Conservation (phyloP, 1,140 invertebrate species). For the Diabrotica undecimpunctata region DNA sequence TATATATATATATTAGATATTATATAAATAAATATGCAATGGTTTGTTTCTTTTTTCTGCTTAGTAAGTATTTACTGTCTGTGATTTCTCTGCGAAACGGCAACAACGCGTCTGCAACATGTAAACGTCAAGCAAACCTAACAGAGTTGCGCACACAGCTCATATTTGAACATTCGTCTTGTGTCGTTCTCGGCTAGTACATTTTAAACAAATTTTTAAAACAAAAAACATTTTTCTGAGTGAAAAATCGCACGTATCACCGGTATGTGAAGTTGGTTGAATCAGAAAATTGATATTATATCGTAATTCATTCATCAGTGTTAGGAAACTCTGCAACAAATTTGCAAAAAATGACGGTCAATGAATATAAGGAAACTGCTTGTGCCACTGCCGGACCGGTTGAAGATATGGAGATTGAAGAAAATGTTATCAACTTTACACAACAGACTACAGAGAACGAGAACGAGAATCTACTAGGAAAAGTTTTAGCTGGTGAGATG, state of each 20-base stretch:
- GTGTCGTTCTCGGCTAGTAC: not conserved
- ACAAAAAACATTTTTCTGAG: too few species aligned
- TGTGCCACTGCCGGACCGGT: conserved; percentile 39
- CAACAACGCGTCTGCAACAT: conserved; percentile 15
- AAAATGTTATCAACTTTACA: conserved; percentile 30
- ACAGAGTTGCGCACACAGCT: not conserved
- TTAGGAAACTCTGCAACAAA: not conserved
- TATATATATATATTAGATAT: too few species aligned
- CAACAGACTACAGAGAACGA: conserved; percentile 45
- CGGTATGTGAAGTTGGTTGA: not conserved
- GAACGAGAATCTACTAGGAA: conserved; percentile 55
- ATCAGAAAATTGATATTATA: not conserved
- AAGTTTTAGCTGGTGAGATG: conserved; percentile 55
- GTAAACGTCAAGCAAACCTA: too few species aligned
- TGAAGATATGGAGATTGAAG: conserved; percentile 36
- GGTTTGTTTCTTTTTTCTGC: too few species aligned
- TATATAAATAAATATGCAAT: too few species aligned
- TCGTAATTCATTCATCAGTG: not conserved
- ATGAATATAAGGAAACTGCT: conserved; percentile 45
- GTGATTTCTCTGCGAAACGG: not conserved
- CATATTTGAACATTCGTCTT: conserved; percentile 2
- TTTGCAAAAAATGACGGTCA: conserved; percentile 42
- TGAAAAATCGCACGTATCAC: not conserved
- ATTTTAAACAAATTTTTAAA: not conserved
- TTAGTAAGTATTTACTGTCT: too few species aligned